phyloP scores from a whole-genome alignment of 2,888 invertebrate species.

The Acanthosepion pharaonis region DNA sequence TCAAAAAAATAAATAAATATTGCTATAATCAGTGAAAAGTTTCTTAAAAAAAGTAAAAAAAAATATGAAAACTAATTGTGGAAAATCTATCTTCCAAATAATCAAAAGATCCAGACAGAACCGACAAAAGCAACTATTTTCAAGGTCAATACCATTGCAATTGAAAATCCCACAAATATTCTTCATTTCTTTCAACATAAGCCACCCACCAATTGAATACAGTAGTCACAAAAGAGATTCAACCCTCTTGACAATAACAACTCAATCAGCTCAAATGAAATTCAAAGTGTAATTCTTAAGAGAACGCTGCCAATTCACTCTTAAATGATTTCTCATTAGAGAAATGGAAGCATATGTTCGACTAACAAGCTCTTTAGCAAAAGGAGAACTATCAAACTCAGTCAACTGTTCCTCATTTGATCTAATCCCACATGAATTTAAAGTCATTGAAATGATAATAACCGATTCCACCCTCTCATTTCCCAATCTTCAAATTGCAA shows the following conservation, averaged over 20 bases:
- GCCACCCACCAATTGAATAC: background rate
- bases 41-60: background rate
- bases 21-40: too few relatives aligned
- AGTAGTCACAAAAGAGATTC: background rate
- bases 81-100: background rate
- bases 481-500: background rate
- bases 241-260: constrained; percentile 2
- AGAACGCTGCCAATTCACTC: background rate
- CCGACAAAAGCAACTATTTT: background rate
- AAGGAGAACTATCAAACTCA: background rate
- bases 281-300: background rate
- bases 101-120: background rate
- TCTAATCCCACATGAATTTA: background rate
- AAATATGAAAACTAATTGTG: background rate
- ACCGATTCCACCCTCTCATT: background rate
- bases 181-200: background rate
- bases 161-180: background rate
- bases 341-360: background rate
- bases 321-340: background rate
- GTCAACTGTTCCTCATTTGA: constrained; percentile 4
- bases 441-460: constrained; percentile 4
- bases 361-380: background rate
- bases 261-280: background rate
- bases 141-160: background rate
- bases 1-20: background rate